Percentiles rank a stretch among this genome's conserved stretches.
phyloP scores from a whole-genome alignment of 2,888 invertebrate genomes.

The Amblyjoppa proteus region DNA sequence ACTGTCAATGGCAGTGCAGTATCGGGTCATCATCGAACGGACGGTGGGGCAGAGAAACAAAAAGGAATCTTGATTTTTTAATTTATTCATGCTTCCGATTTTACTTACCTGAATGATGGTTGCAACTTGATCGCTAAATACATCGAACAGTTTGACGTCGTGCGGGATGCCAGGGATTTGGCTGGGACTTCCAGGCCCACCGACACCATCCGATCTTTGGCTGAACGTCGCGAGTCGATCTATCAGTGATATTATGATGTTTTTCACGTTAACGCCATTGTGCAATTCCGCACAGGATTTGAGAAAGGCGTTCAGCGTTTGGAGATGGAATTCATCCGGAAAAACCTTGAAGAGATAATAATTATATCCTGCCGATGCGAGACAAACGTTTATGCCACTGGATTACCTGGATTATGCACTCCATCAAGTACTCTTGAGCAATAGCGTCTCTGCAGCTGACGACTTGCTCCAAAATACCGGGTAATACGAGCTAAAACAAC shows the following conservation, averaged over 20 bases:
- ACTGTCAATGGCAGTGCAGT: constrained; percentile 72
- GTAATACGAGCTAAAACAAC: constrained; percentile 90
- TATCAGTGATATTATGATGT: constrained; percentile 98
- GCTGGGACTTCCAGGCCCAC: constrained; percentile 86
- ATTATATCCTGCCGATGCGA: background rate
- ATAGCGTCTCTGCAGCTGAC: constrained; percentile 99
- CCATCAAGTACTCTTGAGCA: constrained; percentile 99
- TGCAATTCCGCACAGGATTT: constrained; percentile 99
- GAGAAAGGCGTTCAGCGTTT: constrained; percentile 97
- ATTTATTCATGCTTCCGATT: background rate
- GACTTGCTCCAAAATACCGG: constrained; percentile 98
- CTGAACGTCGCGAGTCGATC: constrained; percentile 95
- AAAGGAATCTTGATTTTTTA: background rate
- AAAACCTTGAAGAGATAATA: constrained; percentile 89
- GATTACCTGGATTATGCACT: constrained; percentile 97
- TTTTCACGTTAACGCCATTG: constrained; percentile 98
- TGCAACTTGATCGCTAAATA: constrained; percentile 98
- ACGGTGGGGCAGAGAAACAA: background rate
- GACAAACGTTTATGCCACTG: background rate
- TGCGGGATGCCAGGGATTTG: constrained; percentile 90
- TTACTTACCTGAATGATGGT: constrained; percentile 93
- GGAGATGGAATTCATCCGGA: constrained; percentile 99
- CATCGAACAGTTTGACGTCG: constrained; percentile 98
- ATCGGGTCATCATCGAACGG: constrained; percentile 78
- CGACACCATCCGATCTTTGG: constrained; percentile 89